Evolutionary conservation across 1,140 invertebrate genomes (phyloP).

Genomic region (Homalodisca vitripennis): DNA sequence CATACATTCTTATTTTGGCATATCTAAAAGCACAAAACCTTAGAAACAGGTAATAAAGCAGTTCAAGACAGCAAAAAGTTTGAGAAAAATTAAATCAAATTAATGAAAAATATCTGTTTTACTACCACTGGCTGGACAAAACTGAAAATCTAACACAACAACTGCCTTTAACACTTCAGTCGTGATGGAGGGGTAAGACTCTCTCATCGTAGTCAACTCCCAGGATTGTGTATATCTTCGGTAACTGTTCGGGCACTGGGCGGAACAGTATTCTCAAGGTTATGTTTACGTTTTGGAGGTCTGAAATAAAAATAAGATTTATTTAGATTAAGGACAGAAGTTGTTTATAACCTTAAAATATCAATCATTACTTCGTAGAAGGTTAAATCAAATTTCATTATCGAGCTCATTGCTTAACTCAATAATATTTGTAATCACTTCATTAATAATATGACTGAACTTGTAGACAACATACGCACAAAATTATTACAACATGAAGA

Average conservation of each 20-base stretch:
- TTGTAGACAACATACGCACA: neutral
- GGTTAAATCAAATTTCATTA: neutral
- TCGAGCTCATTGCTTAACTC: no score
- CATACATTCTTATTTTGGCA: no score
- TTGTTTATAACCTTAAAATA: neutral
- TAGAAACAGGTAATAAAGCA: no score
- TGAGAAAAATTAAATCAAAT: no score
- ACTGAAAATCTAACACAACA: conserved; percentile 66
- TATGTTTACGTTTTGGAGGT: conserved; percentile 99
- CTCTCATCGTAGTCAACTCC: conserved; percentile 98
- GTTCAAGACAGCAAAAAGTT: no score
- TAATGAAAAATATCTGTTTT: no score
- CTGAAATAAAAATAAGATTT: conserved; percentile 53
- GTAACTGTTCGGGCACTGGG: conserved; percentile 84
- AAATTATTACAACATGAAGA: no score
- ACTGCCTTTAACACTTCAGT: conserved; percentile 99
- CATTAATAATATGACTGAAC: neutral
- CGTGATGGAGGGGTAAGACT: conserved; percentile 97
- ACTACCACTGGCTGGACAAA: no score
- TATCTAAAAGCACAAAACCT: no score
- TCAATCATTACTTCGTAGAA: neutral
- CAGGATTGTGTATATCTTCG: conserved; percentile 93
- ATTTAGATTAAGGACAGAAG: neutral
- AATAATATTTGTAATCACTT: neutral
- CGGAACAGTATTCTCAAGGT: conserved; percentile 97